Base-by-base conservation (phyloP, 2,888 invertebrate species). In the Glaucopsyche alexis region DNA sequence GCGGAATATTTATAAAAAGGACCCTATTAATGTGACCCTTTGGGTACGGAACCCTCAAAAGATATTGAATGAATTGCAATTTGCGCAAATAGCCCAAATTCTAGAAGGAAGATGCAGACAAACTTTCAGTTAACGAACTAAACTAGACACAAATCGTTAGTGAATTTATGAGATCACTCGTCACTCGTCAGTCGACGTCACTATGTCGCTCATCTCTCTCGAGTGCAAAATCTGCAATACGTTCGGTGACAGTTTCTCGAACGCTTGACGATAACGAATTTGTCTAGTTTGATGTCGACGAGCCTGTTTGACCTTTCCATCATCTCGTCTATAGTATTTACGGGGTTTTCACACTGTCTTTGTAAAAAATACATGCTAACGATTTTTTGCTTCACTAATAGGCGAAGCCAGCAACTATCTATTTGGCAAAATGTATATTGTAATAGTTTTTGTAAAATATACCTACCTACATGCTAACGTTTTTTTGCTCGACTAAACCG, bases 191-290 rank as follows among this genome's bases (percentile, higher is more conserved):
- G 55, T 16, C 4, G n/a, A n/a, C 52, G 19, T 16, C 55, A 55
- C 6, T 7, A 60, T 38, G 60, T 60, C 60, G 60, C 60, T 60
- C 60, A 60, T 29, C 60, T 60, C 29, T 29, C 6, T 60, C 29
- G 60, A 60, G 60, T 60, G 60, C 29, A 14, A 60, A 13, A 29
- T 60, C 60, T 29, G 60, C 60, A 29, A 38, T 38, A 60, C 60
- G 29, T 38, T 38, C 60, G 38, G 60, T 60, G 60, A 60, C 14
- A 29, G 60, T 29, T 38, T 29, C 60, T 60, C 60, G 29, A 38
- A 7, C 29, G 55, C 19, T 60, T 60, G 60, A 60, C 60, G 29
- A 14, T 60, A 52, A 52, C 52, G 29, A 19, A 60, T 60, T 60
- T 60, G 55, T 60, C 52, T 52, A 16, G 52, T 52, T 52, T 2